These are phyloP conservation scores for Labia minor DNA, from an alignment of 2,888 invertebrate genomes.

Conservation along the genomic window DNA sequence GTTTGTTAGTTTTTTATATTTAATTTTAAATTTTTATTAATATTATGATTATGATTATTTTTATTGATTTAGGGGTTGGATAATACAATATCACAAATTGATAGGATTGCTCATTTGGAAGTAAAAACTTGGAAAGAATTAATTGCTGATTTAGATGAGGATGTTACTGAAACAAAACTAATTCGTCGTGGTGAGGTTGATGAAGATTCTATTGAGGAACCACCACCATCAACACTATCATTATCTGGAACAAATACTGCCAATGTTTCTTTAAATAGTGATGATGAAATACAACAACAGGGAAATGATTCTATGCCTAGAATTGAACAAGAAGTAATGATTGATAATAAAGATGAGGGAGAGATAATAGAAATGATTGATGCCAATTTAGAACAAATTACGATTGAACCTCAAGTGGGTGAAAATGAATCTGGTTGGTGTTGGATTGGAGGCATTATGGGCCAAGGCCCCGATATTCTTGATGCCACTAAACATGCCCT, in stretches of 20 bases:
- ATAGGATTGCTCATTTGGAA: constrained; percentile 21
- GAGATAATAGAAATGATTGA: no score
- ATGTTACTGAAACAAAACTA: constrained; percentile 23
- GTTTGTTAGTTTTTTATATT: constrained; percentile 36
- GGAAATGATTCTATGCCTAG: neutral
- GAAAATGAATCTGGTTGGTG: constrained; percentile 65
- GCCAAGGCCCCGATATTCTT: constrained; percentile 51
- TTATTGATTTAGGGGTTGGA: constrained; percentile 14
- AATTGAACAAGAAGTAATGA: neutral
- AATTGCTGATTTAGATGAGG: constrained; percentile 23
- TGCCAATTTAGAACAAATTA: constrained; percentile 14
- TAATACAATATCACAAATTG: constrained; percentile 17
- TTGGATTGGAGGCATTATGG: constrained; percentile 71
- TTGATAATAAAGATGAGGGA: neutral
- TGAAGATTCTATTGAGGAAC: constrained; percentile 22
- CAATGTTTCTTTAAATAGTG: neutral
- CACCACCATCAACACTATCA: neutral
- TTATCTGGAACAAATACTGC: no score
- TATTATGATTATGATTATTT: constrained; percentile 19
- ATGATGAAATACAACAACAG: neutral
- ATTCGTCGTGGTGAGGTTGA: constrained; percentile 22
- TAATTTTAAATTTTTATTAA: no score
- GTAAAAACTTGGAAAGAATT: constrained; percentile 26
- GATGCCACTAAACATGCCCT: constrained; percentile 60
- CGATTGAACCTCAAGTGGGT: neutral